Conservation (phyloP, 1,140 invertebrate species). For the Lasioglossum baleicum region DNA sequence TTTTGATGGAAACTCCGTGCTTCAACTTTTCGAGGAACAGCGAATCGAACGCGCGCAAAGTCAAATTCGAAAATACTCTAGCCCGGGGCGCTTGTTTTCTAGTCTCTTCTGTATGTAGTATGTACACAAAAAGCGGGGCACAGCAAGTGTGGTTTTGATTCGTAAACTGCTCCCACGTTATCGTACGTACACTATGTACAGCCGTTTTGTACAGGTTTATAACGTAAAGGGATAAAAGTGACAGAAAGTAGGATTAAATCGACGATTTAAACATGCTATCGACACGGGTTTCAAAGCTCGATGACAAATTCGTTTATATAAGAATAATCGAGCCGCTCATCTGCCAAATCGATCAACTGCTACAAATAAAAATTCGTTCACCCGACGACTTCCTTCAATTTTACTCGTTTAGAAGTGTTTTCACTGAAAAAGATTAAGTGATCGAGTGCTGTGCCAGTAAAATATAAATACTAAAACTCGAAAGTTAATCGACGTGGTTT, state of each 20-base stretch:
- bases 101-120: slow-evolving; percentile 17
- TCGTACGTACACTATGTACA: slow-evolving; percentile 52
- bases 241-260: no score
- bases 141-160: slow-evolving; percentile 5
- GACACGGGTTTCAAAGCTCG: no score
- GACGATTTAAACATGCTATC: no score
- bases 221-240: no score
- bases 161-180: not conserved
- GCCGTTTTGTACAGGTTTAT: slow-evolving; percentile 36
- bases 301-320: not conserved
- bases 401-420: no score
- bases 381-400: no score
- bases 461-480: no score
- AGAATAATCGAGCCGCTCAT: not conserved
- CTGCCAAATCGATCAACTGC: no score
- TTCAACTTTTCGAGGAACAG: not conserved
- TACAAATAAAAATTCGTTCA: no score
- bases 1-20: not conserved
- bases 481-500: no score
- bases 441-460: no score
- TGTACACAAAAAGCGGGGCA: slow-evolving; percentile 30
- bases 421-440: no score
- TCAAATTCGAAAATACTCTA: not conserved
- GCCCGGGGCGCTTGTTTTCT: not conserved
- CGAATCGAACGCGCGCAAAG: not conserved